Conservation (phyloP, 2,797 vertebrate genomes). For the Coluber constrictor region DNA sequence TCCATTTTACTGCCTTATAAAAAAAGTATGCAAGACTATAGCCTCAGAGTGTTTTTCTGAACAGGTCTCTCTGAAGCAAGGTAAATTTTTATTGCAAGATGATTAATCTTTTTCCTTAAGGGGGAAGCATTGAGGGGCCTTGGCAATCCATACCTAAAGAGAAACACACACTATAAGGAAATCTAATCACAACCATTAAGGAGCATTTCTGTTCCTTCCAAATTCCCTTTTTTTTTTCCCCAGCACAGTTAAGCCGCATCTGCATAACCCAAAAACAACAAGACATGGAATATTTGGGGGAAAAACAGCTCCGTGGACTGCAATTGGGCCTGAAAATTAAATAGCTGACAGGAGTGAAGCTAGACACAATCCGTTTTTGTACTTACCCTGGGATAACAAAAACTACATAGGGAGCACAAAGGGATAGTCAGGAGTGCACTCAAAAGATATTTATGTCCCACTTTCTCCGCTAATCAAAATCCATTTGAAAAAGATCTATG, state of each 20-base stretch:
- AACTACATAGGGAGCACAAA: constrained; percentile 49
- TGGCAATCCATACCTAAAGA: background rate
- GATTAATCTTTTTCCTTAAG: background rate
- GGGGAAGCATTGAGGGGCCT: background rate
- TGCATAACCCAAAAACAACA: constrained; percentile 24
- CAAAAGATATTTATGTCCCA: constrained; percentile 37
- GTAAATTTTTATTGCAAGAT: background rate
- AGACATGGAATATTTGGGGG: constrained; percentile 10
- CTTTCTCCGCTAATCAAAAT: constrained; percentile 56
- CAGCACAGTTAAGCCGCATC: background rate
- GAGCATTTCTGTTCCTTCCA: background rate
- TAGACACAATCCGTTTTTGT: constrained; percentile 32
- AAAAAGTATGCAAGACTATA: background rate
- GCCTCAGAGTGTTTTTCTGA: background rate
- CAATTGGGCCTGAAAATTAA: constrained; percentile 26
- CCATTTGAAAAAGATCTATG: constrained; percentile 25
- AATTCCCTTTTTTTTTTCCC: background rate
- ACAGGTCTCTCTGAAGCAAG: background rate
- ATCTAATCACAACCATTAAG: background rate
- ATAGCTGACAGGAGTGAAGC: background rate
- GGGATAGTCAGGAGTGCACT: constrained; percentile 41
- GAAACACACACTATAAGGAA: background rate
- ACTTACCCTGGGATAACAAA: constrained; percentile 44
- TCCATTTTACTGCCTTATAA: background rate
- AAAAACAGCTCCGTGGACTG: constrained; percentile 18